Evolutionary conservation across 2,113 vertebrate genomes (phyloP).

Genomic region (Microtus ochrogaster): DNA sequence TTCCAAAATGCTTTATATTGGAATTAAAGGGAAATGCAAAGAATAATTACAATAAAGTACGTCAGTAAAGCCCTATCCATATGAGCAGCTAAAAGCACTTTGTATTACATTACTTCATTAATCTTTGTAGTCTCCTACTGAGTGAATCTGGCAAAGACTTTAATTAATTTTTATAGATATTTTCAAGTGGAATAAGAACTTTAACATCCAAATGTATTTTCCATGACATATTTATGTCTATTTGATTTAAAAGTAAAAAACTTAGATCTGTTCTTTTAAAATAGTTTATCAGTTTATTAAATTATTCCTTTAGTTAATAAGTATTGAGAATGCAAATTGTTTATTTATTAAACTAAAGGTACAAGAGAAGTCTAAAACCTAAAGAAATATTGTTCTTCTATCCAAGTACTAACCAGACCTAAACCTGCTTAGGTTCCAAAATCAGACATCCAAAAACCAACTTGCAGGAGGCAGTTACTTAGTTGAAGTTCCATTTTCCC

Average conservation of each 20-base stretch:
- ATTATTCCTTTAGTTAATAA: conserved; percentile 22
- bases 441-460: background rate
- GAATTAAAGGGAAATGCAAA: conserved; percentile 68
- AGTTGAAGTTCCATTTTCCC: background rate
- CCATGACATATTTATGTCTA: background rate
- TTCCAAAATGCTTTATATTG: conserved; percentile 25
- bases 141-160: conserved; percentile 63
- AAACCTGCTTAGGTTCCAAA: too few relatives aligned
- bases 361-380: background rate
- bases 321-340: conserved; percentile 38
- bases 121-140: conserved; percentile 69
- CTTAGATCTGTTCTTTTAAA: conserved; percentile 44
- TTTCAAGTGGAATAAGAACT: conserved; percentile 44
- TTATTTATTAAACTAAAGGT: background rate
- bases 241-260: conserved; percentile 22
- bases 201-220: conserved; percentile 38
- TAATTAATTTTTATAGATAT: conserved; percentile 66
- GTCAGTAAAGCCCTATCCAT: conserved; percentile 53
- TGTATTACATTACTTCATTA: conserved; percentile 73
- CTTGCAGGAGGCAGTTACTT: background rate
- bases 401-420: too few relatives aligned
- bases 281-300: conserved; percentile 54
- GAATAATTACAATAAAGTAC: conserved; percentile 70
- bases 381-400: background rate
- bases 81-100: conserved; percentile 66